A percentile compares a stretch with the other conserved stretches of the same genome.
Evolutionary conservation across 2,113 vertebrate genomes (phyloP).

Genomic region (Zosterops pallidus): DNA sequence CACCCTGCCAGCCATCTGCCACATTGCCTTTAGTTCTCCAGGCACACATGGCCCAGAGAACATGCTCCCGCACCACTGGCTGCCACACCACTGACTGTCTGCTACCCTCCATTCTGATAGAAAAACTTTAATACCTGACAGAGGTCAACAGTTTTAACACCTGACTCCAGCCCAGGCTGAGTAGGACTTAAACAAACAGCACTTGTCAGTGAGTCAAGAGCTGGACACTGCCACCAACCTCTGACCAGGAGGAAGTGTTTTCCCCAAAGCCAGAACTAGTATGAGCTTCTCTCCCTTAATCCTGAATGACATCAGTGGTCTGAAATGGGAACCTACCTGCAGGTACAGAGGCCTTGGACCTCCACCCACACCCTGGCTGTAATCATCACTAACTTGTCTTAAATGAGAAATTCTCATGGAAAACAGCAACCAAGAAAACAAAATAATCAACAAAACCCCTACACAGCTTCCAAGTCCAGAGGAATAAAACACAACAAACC

Average conservation of each 20-base stretch:
- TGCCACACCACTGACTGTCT: not conserved
- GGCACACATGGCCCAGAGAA: conserved; percentile 1
- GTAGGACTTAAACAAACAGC: not conserved
- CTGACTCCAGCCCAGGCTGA: not conserved
- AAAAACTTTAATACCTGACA: not conserved
- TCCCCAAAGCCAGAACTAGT: not conserved
- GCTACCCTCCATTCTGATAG: not conserved
- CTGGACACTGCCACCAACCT: not conserved
- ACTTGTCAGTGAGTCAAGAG: not conserved
- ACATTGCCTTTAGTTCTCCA: not conserved
- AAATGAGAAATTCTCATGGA: not conserved
- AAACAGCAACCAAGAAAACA: not conserved
- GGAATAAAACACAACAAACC: not conserved
- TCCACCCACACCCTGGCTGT: not conserved
- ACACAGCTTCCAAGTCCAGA: not conserved
- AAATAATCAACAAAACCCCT: not conserved
- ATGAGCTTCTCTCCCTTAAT: not conserved
- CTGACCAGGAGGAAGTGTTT: not conserved
- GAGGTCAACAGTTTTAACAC: not conserved
- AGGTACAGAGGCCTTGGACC: not conserved
- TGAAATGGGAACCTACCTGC: not conserved
- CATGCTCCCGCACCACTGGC: not conserved
- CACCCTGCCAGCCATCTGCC: conserved; percentile 55
- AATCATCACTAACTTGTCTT: not conserved
- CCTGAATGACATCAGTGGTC: not conserved